A percentile compares a stretch with the other conserved stretches of the same genome.
These are phyloP conservation scores for Leucophenga varia DNA, from an alignment of 1,140 invertebrate species.

Conservation along the genomic window DNA sequence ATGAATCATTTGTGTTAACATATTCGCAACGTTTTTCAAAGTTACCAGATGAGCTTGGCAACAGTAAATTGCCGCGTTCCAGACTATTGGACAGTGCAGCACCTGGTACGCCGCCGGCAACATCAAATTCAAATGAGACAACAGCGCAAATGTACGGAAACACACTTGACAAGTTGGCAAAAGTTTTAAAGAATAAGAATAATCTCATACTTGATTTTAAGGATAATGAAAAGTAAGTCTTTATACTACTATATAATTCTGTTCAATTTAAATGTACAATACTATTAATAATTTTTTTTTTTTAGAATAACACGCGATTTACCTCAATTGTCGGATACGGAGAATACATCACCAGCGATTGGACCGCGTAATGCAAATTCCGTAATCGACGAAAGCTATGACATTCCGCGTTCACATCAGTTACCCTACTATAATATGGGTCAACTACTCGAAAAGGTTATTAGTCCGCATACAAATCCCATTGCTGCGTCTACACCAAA, in stretches of 20 bases:
- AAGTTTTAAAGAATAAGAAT: slow-evolving; percentile 49
- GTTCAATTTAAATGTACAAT: background rate
- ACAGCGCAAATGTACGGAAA: too few species aligned
- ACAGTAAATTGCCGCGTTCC: too few species aligned
- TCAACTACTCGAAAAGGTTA: slow-evolving; percentile 43
- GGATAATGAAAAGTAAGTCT: slow-evolving; percentile 46
- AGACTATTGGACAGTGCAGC: too few species aligned
- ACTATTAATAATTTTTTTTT: background rate
- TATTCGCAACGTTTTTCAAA: slow-evolving; percentile 62
- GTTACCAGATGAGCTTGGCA: slow-evolving; percentile 52
- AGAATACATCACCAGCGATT: slow-evolving; percentile 55
- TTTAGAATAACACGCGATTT: slow-evolving; percentile 36
- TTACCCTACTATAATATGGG: slow-evolving; percentile 53
- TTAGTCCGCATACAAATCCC: slow-evolving; percentile 40
- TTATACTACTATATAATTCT: background rate
- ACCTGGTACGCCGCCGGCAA: background rate
- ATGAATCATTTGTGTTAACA: slow-evolving; percentile 63
- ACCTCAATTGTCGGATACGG: slow-evolving; percentile 52
- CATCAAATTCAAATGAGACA: background rate
- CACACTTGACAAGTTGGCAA: slow-evolving; percentile 38
- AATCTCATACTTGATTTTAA: slow-evolving; percentile 52
- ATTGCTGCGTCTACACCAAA: slow-evolving; percentile 48
- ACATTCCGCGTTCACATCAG: slow-evolving; percentile 71
- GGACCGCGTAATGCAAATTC: slow-evolving; percentile 39
- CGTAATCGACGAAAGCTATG: slow-evolving; percentile 68